Evolutionary conservation across 2,888 invertebrate species (phyloP).

Genomic region (Ormia ochracea): DNA sequence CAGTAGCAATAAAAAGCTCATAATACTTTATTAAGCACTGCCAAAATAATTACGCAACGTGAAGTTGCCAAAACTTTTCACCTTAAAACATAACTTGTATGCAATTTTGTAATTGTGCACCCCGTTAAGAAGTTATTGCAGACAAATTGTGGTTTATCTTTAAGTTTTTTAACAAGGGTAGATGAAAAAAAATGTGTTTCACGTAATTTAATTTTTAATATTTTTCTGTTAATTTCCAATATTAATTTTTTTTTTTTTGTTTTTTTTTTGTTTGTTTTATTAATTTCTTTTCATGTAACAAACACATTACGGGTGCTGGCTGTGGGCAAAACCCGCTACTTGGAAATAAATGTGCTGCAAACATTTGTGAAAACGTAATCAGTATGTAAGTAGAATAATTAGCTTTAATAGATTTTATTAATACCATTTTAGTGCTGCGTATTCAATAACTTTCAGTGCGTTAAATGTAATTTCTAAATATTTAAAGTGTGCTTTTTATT

Average conservation of each 20-base stretch:
- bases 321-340: neutral
- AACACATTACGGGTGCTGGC: neutral
- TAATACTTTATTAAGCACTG: neutral
- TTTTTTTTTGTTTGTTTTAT: constrained; percentile 31
- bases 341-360: constrained; percentile 10
- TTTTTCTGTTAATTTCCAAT: constrained; percentile 31
- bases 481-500: no score
- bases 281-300: constrained; percentile 49
- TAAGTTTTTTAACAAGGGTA: constrained; percentile 24
- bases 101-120: neutral
- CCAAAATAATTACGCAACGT: neutral
- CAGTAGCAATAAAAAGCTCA: neutral
- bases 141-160: constrained; percentile 52
- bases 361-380: neutral
- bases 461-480: no score
- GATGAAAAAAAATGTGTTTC: constrained; percentile 34
- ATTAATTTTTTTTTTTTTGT: constrained; percentile 31
- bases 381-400: constrained; percentile 52
- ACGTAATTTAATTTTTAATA: constrained; percentile 28
- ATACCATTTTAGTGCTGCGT: neutral
- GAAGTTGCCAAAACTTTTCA: constrained; percentile 3
- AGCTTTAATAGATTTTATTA: neutral
- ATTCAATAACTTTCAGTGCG: no score
- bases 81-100: neutral
- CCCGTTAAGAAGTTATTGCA: constrained; percentile 26